Base-by-base conservation (phyloP, 2,888 invertebrate genomes). In the Melinaea marsaeus region DNA sequence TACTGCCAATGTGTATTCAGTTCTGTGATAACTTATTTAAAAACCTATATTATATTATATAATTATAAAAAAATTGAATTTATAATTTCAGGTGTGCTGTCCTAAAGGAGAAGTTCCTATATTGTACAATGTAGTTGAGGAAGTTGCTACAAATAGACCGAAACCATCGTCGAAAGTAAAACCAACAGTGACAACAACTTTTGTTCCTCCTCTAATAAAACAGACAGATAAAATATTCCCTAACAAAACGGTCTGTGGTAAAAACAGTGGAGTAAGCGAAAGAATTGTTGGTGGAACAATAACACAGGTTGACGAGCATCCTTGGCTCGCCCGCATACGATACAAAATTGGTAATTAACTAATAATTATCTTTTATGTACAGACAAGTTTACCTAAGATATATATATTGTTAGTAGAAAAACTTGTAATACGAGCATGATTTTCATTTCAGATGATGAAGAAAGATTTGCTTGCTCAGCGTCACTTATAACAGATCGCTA, bases 261-360 rank as follows among this genome's bases (percentile, higher is more conserved):
- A 60, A 32, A 5, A 32, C 32, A 51, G 11, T 22, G 51, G 32
- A 51, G 0, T 72, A 77, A 1, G 65, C 7, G 78, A 83, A 47
- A 88, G 85, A 69, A 92, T 94, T 48, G 73, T 87, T 22, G 88
- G 91, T n/a, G 93, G 93, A 0, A 76, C 82, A 37, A 78, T 85
- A 60, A 86, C 93, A 0, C 79, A 75, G 0, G 72, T 93, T 5
- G 86, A 89, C 22, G 92, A 93, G 55, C 92, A 87, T 72, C 93
- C 93, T 0, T 93, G 93, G 93, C 90, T 93, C 87, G 93, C 88
- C 0, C 79, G 92, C 5, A 75, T 93, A 47, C 92, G 92, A 51
- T 94, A 94, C 62, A 74, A 75, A 22, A 35, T 13, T 22, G 33
- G 75, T 74, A 66, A 69, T 68, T 72, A 42, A 0, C 11, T 22